Percentiles rank a stretch among this genome's conserved stretches.
phyloP scores from a whole-genome alignment of 2,888 invertebrate genomes.

The Dendrolimus pini region DNA sequence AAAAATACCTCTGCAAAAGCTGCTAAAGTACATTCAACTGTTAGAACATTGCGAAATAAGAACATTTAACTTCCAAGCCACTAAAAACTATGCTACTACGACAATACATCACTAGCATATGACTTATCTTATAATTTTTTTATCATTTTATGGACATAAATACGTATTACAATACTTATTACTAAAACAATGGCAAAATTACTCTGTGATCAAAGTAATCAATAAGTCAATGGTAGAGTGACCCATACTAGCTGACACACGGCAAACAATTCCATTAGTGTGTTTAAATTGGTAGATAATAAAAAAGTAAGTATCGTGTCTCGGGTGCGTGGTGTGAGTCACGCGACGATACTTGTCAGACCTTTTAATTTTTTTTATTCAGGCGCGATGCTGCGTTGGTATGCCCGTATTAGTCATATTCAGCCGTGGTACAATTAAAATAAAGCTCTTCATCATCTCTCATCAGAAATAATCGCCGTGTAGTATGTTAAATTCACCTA shows the following conservation, averaged over 20 bases:
- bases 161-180: no score
- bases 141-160: no score
- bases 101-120: no score
- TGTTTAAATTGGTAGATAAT: slow-evolving; percentile 51
- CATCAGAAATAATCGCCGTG: slow-evolving; percentile 9
- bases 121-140: no score
- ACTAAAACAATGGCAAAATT: no score
- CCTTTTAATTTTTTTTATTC: slow-evolving; percentile 27
- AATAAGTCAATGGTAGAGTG: slow-evolving; percentile 21
- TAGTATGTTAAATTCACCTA: neutral
- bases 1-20: no score
- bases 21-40: no score
- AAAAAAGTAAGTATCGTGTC: slow-evolving; percentile 43
- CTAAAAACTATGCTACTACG: no score
- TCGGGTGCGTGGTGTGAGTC: slow-evolving; percentile 40
- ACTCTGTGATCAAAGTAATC: slow-evolving; percentile 7
- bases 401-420: slow-evolving; percentile 31
- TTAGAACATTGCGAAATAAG: no score
- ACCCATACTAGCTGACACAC: slow-evolving; percentile 22
- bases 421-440: neutral
- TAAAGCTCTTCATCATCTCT: slow-evolving; percentile 3
- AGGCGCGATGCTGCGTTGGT: slow-evolving; percentile 30
- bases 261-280: slow-evolving; percentile 44
- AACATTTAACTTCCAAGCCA: no score
- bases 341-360: slow-evolving; percentile 24